Evolutionary conservation across 2,888 invertebrate genomes (phyloP).

Genomic region (Lampropteryx suffumata): DNA sequence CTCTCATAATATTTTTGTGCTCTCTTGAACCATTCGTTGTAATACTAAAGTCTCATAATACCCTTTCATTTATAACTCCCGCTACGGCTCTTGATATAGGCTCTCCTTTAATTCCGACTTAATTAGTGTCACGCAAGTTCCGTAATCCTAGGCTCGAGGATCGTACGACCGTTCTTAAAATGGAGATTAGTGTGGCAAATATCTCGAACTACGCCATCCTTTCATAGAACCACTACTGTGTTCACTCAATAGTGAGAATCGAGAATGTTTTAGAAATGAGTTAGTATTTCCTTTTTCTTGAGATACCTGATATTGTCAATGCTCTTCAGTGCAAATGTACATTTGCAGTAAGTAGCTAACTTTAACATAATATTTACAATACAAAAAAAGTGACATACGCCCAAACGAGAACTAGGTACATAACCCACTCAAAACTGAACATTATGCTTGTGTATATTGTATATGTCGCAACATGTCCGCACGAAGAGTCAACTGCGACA

Average conservation of each 20-base stretch:
- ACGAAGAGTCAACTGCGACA: constrained; percentile 74
- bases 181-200: constrained; percentile 80
- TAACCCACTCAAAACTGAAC: constrained; percentile 16
- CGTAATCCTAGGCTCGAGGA: constrained; percentile 79
- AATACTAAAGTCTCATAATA: constrained; percentile 72
- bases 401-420: too few relatives aligned
- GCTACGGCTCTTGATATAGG: constrained; percentile 78
- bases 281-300: too few relatives aligned
- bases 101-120: constrained; percentile 80
- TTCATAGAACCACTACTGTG: constrained; percentile 64
- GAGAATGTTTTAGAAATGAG: not conserved
- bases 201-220: constrained; percentile 77
- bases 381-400: too few relatives aligned
- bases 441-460: constrained; percentile 65
- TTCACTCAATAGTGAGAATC: constrained; percentile 19
- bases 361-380: too few relatives aligned
- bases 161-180: constrained; percentile 81
- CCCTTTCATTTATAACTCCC: constrained; percentile 81
- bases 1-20: constrained; percentile 16
- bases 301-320: too few relatives aligned
- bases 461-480: constrained; percentile 70
- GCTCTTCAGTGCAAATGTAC: too few relatives aligned
- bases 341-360: too few relatives aligned
- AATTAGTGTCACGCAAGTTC: constrained; percentile 83
- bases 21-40: constrained; percentile 47